phyloP scores from a whole-genome alignment of 2,797 vertebrate species.

The Intellagama lesueurii region DNA sequence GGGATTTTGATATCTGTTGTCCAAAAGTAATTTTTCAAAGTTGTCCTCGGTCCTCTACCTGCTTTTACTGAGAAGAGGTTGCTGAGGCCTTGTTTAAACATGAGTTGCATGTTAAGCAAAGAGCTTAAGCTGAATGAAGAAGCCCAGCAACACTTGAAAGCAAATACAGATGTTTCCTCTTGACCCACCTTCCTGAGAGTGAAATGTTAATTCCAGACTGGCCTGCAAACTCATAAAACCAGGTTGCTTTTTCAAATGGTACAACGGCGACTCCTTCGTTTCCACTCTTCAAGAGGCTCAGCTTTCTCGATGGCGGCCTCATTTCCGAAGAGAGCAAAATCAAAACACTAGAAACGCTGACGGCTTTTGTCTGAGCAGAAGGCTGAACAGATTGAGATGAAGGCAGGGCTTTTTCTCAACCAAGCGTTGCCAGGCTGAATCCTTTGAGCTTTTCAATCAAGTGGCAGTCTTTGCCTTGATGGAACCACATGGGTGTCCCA shows the following conservation, averaged over 20 bases:
- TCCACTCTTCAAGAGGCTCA: not conserved
- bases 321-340: not conserved
- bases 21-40: no score
- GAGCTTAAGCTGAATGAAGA: not conserved
- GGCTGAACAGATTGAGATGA: conserved; percentile 5
- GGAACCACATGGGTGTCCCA: not conserved
- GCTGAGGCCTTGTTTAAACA: not conserved
- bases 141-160: not conserved
- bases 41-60: no score
- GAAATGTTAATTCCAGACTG: conserved; percentile 1
- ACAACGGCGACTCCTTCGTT: not conserved
- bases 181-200: not conserved
- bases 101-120: not conserved
- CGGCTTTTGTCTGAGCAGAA: not conserved
- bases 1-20: no score
- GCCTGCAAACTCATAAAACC: not conserved
- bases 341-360: not conserved
- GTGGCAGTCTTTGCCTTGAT: not conserved
- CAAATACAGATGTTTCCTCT: conserved; percentile 4
- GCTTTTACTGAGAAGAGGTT: not conserved
- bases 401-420: not conserved
- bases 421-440: not conserved
- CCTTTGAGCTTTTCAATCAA: conserved; percentile 12
- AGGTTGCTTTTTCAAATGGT: not conserved
- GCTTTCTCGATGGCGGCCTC: not conserved